phyloP scores from a whole-genome alignment of 2,113 vertebrate genomes.

The cat (Felis catus) region DNA sequence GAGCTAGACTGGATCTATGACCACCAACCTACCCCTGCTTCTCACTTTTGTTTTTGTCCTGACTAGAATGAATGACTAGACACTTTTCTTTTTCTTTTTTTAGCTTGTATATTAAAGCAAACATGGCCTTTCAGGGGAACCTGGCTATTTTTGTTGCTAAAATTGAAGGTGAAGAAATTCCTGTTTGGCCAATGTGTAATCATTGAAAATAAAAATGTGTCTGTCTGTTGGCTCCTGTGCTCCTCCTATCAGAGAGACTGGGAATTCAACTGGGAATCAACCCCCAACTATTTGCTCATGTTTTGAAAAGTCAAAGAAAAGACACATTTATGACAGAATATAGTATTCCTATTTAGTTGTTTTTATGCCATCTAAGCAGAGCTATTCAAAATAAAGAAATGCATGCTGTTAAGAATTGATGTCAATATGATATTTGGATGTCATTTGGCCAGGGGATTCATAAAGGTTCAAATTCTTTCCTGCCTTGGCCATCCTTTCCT shows the following conservation, averaged over 20 bases:
- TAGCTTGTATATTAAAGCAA: background rate
- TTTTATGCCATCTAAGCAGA: background rate
- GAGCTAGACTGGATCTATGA: background rate
- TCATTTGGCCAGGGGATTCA: background rate
- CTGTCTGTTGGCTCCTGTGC: background rate
- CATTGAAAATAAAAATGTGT: background rate
- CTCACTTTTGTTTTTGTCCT: background rate
- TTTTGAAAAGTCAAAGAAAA: conserved; percentile 18
- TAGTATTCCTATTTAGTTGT: background rate
- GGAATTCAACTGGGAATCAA: background rate
- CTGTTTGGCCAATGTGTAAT: background rate
- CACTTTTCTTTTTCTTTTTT: background rate
- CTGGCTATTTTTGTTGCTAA: conserved; percentile 26
- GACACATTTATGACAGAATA: background rate
- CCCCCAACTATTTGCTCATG: background rate
- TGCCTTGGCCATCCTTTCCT: background rate
- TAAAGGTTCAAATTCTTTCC: background rate
- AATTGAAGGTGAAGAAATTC: conserved; percentile 24
- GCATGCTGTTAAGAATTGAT: background rate
- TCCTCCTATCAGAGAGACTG: background rate
- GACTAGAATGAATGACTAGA: background rate
- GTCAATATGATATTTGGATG: background rate
- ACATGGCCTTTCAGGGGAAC: background rate
- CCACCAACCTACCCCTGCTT: background rate
- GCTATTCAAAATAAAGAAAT: background rate